Conservation (phyloP, 2,113 vertebrate species). For the Rhea americana region DNA sequence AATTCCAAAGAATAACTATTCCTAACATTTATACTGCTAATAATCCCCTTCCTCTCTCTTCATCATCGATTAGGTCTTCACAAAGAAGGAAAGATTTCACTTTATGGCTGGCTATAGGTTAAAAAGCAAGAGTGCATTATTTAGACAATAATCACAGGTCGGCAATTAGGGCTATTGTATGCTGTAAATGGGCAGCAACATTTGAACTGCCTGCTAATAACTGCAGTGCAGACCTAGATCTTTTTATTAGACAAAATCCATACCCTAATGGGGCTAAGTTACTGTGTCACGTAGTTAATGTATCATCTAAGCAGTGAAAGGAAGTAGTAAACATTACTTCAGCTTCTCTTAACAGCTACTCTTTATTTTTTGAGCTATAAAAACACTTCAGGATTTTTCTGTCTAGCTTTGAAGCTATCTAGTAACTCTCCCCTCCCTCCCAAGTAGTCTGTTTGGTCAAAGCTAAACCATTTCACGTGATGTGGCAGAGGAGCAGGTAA, state of each 20-base stretch:
- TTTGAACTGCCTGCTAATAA: background rate
- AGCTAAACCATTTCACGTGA: too few relatives aligned
- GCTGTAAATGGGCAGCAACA: background rate
- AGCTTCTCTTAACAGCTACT: background rate
- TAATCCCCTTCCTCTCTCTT: background rate
- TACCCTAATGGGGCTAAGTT: too few relatives aligned
- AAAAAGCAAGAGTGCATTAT: background rate
- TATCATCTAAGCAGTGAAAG: too few relatives aligned
- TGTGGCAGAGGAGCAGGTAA: too few relatives aligned
- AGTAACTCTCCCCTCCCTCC: too few relatives aligned
- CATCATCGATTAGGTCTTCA: background rate
- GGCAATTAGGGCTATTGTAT: background rate
- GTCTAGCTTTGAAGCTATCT: too few relatives aligned
- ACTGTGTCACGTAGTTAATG: too few relatives aligned
- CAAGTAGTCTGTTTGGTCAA: too few relatives aligned
- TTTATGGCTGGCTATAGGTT: background rate
- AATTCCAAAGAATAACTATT: background rate
- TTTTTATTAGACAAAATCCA: too few relatives aligned
- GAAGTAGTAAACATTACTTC: background rate
- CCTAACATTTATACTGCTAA: background rate
- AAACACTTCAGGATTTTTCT: background rate
- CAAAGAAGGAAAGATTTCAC: background rate
- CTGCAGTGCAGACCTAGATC: background rate
- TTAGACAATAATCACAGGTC: background rate
- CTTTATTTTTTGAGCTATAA: background rate